Evolutionary conservation across 2,797 vertebrate genomes (phyloP).

Genomic region (Chromis chromis): DNA sequence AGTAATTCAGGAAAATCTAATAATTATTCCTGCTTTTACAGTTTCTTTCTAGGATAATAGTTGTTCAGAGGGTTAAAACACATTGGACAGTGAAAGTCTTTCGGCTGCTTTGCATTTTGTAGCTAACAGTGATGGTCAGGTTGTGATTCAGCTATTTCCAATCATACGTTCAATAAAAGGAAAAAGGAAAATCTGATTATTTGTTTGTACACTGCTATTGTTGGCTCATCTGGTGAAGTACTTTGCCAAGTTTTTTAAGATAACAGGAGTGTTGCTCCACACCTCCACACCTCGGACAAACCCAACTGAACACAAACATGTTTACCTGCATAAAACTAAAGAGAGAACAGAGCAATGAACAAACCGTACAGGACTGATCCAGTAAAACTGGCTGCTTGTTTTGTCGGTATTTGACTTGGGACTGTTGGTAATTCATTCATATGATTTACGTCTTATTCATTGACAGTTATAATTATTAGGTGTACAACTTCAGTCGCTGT

Average conservation of each 20-base stretch:
- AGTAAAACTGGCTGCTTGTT: background rate
- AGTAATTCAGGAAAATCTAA: too few relatives aligned
- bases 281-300: background rate
- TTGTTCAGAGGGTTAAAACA: too few relatives aligned
- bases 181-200: background rate
- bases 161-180: background rate
- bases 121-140: background rate
- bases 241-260: background rate
- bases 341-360: background rate
- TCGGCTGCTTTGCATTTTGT: background rate
- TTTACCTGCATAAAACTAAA: constrained; percentile 1
- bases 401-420: too few relatives aligned
- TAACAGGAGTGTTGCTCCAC: background rate
- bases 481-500: background rate
- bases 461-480: background rate
- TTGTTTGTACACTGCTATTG: background rate
- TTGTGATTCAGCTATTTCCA: too few relatives aligned
- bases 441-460: background rate
- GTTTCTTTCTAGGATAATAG: too few relatives aligned
- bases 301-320: background rate
- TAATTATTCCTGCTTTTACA: too few relatives aligned
- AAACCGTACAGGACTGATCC: background rate
- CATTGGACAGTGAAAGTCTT: background rate
- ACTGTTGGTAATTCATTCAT: background rate
- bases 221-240: too few relatives aligned